Evolutionary conservation across 2,113 vertebrate genomes (phyloP).

Genomic region (Laticauda colubrina): DNA sequence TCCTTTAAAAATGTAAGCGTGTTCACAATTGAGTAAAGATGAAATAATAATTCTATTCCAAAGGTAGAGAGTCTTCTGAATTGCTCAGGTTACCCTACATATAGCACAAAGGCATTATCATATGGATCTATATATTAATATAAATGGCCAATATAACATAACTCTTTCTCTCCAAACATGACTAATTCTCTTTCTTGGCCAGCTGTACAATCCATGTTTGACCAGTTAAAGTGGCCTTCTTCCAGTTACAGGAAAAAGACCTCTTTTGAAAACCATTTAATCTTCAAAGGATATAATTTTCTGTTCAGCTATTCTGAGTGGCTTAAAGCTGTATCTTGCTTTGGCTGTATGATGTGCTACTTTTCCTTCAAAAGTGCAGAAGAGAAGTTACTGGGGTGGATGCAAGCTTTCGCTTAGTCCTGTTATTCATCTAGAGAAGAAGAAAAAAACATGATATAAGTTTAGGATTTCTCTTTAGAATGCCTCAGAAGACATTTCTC

Average conservation of each 20-base stretch:
- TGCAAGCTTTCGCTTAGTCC: background rate
- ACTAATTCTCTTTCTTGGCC: background rate
- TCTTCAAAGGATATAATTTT: background rate
- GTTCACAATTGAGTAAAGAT: background rate
- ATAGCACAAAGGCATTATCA: background rate
- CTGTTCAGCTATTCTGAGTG: background rate
- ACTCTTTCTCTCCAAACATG: background rate
- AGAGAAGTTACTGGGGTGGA: background rate
- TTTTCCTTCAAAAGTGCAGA: background rate
- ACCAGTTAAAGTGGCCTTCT: conserved; percentile 8
- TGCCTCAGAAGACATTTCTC: background rate
- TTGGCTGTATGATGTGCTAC: background rate
- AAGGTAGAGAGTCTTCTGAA: background rate
- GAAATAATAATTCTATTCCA: background rate
- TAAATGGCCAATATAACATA: background rate
- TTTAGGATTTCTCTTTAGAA: background rate
- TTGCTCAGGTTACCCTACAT: background rate
- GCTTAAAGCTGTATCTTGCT: background rate
- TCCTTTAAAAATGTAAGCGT: background rate
- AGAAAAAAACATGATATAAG: background rate
- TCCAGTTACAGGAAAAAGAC: conserved; percentile 2
- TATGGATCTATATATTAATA: background rate
- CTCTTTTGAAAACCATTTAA: background rate
- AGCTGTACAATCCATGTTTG: background rate
- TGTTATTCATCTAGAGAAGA: background rate